Conservation (phyloP, 2,797 vertebrate species). For the Sebastes cheni region DNA sequence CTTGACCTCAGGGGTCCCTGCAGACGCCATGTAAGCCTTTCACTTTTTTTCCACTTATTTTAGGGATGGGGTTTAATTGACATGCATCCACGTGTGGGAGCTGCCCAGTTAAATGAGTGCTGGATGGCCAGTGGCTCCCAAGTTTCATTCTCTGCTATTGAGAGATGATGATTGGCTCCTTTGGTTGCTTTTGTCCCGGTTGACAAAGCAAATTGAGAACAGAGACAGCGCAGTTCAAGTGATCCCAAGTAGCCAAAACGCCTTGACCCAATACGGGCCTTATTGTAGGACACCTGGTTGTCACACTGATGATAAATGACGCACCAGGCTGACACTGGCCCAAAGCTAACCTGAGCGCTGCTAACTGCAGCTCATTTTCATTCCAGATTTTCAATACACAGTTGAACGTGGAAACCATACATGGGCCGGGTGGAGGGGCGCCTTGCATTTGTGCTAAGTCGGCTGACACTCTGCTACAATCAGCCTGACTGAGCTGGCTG, state of each 20-base stretch:
- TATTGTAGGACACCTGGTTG: conserved; percentile 11
- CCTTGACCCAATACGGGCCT: not conserved
- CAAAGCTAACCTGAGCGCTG: conserved; percentile 14
- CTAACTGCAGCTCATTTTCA: not conserved
- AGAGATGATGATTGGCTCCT: not conserved
- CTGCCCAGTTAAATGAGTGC: not conserved
- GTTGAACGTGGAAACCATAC: not conserved
- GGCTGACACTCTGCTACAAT: not conserved
- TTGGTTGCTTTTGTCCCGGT: not conserved
- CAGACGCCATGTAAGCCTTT: not conserved
- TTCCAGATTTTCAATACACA: not conserved
- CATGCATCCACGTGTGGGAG: not conserved
- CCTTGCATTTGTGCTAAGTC: not conserved
- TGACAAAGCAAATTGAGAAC: not conserved
- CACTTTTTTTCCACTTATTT: not conserved
- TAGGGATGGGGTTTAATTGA: not conserved
- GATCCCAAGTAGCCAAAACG: not conserved
- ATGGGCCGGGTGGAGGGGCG: not conserved
- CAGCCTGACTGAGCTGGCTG: not conserved
- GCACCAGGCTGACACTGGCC: conserved; percentile 12
- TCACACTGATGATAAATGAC: conserved; percentile 19
- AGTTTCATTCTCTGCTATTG: not conserved
- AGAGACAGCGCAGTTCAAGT: not conserved
- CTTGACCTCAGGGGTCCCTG: not conserved
- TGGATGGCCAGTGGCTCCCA: not conserved